A percentile compares a stretch with the other conserved stretches of the same genome.
Evolutionary conservation across 1,140 invertebrate species (phyloP).

Genomic region (Solen grandis): DNA sequence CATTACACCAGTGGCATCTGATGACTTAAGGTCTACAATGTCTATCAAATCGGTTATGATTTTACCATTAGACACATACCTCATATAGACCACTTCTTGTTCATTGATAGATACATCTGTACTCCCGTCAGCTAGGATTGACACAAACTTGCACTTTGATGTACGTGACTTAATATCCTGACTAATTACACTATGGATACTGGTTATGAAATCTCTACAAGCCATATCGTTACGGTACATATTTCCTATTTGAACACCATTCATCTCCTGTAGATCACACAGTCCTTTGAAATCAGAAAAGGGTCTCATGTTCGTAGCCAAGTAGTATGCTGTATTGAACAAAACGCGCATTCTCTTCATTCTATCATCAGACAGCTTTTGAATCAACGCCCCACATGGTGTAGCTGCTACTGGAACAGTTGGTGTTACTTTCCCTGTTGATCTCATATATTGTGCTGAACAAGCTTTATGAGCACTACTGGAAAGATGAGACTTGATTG

Average conservation of each 20-base stretch:
- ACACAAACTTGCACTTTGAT: neutral
- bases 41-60: neutral
- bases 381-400: too few species aligned
- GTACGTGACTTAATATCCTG: neutral
- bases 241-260: neutral
- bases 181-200: neutral
- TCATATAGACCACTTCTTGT: conserved; percentile 32
- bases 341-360: neutral
- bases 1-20: conserved; percentile 21
- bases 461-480: too few species aligned
- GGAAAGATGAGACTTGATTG: too few species aligned
- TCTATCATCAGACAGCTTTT: too few species aligned
- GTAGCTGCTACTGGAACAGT: too few species aligned
- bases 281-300: neutral
- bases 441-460: too few species aligned
- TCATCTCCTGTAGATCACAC: neutral
- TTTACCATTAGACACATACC: conserved; percentile 6
- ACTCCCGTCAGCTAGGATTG: conserved; percentile 6
- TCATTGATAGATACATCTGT: conserved; percentile 14
- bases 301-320: neutral
- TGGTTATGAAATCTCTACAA: neutral
- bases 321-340: neutral
- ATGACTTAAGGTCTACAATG: conserved; percentile 3
- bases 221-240: conserved; percentile 8
- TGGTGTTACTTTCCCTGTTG: too few species aligned